Conservation (phyloP, 2,888 invertebrate genomes). For the Halictus quadricinctus region DNA sequence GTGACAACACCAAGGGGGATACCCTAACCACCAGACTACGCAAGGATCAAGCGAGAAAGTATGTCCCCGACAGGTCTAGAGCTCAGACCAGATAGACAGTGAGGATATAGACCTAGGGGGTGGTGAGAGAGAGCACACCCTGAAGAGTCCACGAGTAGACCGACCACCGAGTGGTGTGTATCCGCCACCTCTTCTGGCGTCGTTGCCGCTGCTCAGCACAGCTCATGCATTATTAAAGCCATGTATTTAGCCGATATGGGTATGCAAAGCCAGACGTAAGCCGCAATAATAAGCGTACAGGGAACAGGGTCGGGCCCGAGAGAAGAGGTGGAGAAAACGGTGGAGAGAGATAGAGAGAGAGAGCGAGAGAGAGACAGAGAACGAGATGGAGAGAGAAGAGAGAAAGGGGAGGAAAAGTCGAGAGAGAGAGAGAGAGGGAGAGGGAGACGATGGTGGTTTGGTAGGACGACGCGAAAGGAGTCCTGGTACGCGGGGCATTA, state of each 20-base stretch:
- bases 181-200: slow-evolving; percentile 81
- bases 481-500: slow-evolving; percentile 55
- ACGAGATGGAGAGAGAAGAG: slow-evolving; percentile 35
- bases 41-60: slow-evolving; percentile 30
- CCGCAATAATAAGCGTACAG: slow-evolving; percentile 78
- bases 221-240: slow-evolving; percentile 80
- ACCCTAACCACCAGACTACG: slow-evolving; percentile 31
- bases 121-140: slow-evolving; percentile 41
- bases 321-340: slow-evolving; percentile 47
- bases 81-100: not conserved
- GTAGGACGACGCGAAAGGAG: slow-evolving; percentile 45
- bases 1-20: not conserved
- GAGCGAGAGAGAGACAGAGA: slow-evolving; percentile 44
- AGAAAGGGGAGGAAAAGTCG: slow-evolving; percentile 6
- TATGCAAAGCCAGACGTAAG: slow-evolving; percentile 80
- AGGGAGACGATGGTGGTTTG: slow-evolving; percentile 48
- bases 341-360: slow-evolving; percentile 46
- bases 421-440: not conserved
- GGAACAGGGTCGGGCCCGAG: slow-evolving; percentile 53
- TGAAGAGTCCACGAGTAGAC: slow-evolving; percentile 60
- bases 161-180: slow-evolving; percentile 79
- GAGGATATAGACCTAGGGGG: not conserved
- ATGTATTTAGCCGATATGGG: slow-evolving; percentile 78
- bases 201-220: slow-evolving; percentile 81
- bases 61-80: slow-evolving; percentile 25